These are phyloP conservation scores for Synanthedon formicaeformis DNA, from an alignment of 2,888 invertebrate genomes.

Conservation along the genomic window DNA sequence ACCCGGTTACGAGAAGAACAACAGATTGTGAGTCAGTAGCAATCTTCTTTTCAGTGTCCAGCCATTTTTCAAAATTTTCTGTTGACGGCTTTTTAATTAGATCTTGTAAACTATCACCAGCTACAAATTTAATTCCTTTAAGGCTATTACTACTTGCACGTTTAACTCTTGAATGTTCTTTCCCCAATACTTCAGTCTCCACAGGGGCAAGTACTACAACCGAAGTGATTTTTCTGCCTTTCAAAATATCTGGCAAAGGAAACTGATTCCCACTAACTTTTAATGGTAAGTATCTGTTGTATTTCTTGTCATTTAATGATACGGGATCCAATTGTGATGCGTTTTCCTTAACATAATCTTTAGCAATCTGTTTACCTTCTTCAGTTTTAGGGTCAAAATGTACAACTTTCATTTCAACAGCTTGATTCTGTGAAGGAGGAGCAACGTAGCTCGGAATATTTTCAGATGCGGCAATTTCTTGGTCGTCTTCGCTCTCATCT, in stretches of 20 bases:
- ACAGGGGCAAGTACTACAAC: conserved; percentile 89
- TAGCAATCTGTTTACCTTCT: conserved; percentile 78
- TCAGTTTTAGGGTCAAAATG: conserved; percentile 82
- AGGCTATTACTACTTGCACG: conserved; percentile 68
- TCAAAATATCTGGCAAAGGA: conserved; percentile 82
- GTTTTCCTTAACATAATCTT: conserved; percentile 77
- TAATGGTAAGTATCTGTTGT: conserved; percentile 85
- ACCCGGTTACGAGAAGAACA: conserved; percentile 85
- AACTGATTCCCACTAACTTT: conserved; percentile 89
- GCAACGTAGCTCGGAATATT: conserved; percentile 46
- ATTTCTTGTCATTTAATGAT: conserved; percentile 78
- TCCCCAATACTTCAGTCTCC: conserved; percentile 73
- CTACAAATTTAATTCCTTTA: conserved; percentile 79
- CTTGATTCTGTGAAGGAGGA: conserved; percentile 54
- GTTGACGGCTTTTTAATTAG: conserved; percentile 79
- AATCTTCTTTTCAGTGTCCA: conserved; percentile 81
- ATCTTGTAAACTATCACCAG: conserved; percentile 81
- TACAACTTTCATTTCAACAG: conserved; percentile 87
- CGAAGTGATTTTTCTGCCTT: conserved; percentile 83
- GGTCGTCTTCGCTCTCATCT: conserved; percentile 59
- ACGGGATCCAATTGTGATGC: conserved; percentile 82
- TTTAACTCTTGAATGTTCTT: conserved; percentile 61
- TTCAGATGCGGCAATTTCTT: conserved; percentile 71
- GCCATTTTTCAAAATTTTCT: conserved; percentile 84
- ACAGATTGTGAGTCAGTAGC: conserved; percentile 83